A percentile compares a stretch with the other conserved stretches of the same genome.
Conservation (phyloP, 1,140 invertebrate species). For the Rhagoletis pomonella region DNA sequence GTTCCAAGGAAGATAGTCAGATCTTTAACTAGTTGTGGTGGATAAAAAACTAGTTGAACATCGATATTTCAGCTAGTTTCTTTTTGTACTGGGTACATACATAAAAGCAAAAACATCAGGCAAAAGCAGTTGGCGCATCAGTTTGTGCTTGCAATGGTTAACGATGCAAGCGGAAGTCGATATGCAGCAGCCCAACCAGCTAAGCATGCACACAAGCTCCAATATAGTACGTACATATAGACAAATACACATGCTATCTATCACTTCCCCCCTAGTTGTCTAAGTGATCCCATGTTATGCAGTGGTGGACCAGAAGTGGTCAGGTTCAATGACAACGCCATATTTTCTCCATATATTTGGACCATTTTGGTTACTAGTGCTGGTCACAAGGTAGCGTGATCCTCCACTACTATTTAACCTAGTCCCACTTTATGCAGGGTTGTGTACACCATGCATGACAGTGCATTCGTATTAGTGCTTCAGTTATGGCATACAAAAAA, state of each 20-base stretch:
- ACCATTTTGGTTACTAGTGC: too few species aligned
- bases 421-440: background rate
- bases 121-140: slow-evolving; percentile 11
- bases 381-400: too few species aligned
- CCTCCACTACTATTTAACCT: background rate
- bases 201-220: background rate
- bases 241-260: background rate
- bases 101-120: background rate
- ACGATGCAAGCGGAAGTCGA: slow-evolving; percentile 3
- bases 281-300: too few species aligned
- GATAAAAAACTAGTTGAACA: too few species aligned
- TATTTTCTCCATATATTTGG: too few species aligned
- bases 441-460: background rate
- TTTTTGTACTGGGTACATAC: too few species aligned
- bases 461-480: background rate
- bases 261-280: background rate
- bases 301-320: too few species aligned
- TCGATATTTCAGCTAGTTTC: too few species aligned
- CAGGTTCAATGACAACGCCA: too few species aligned
- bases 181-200: background rate
- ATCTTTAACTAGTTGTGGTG: too few species aligned
- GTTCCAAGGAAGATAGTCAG: too few species aligned
- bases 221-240: background rate
- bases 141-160: slow-evolving; percentile 24
- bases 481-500: slow-evolving; percentile 4